phyloP scores from a whole-genome alignment of 2,113 vertebrate genomes.

The Coracopsis vasa region DNA sequence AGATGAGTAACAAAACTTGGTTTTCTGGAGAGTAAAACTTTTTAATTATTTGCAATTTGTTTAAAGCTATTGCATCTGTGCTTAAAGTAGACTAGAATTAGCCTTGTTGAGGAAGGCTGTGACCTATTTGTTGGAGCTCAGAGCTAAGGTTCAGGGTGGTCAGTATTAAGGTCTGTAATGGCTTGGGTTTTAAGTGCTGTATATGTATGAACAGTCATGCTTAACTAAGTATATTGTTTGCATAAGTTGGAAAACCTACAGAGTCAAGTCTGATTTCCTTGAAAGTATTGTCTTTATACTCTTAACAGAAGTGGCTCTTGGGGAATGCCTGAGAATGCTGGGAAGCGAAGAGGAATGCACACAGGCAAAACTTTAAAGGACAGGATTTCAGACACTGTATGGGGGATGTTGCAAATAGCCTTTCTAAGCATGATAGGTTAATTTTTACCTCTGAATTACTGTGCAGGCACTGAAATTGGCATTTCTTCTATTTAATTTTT shows the following conservation, averaged over 20 bases:
- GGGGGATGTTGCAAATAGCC: background rate
- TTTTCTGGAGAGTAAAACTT: background rate
- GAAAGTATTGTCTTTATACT: background rate
- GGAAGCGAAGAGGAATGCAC: background rate
- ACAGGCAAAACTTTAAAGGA: background rate
- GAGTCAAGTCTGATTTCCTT: background rate
- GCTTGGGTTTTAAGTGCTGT: background rate
- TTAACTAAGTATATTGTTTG: background rate
- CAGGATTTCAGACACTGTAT: background rate
- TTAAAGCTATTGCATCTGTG: background rate
- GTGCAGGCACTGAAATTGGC: background rate
- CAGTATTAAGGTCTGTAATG: background rate
- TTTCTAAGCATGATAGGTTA: background rate
- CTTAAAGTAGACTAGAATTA: background rate
- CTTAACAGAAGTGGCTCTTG: background rate
- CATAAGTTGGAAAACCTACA: background rate
- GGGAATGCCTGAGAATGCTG: background rate
- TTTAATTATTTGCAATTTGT: background rate
- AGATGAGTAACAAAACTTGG: background rate
- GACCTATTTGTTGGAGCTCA: background rate
- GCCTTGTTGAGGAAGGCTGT: background rate
- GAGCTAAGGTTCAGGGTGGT: background rate
- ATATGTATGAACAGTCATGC: background rate
- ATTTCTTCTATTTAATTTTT: background rate
- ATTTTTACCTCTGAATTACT: background rate